Percentiles rank a stretch among this genome's conserved stretches.
Conservation (phyloP, 2,113 vertebrate species). For the Phaethon lepturus region DNA sequence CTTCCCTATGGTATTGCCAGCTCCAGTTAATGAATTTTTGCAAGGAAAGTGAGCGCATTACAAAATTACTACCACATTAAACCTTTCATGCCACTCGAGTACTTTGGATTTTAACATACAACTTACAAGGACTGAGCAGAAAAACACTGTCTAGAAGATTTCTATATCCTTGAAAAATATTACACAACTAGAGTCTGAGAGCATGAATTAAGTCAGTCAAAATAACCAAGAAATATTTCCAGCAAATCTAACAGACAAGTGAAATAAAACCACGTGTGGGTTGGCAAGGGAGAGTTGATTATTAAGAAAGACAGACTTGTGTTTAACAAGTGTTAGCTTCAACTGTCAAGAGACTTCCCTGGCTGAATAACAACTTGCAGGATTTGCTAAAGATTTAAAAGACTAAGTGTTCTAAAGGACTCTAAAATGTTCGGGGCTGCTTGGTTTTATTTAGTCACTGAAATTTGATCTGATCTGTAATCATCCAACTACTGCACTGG, state of each 20-base stretch:
- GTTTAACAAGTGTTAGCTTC: conserved; percentile 25
- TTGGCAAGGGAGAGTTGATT: background rate
- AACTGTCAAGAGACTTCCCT: conserved; percentile 12
- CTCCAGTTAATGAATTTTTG: background rate
- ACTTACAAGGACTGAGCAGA: background rate
- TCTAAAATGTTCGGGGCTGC: background rate
- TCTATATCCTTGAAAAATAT: background rate
- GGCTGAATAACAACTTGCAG: background rate
- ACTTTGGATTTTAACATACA: background rate
- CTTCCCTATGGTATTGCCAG: background rate
- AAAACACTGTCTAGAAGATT: background rate
- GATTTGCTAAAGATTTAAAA: background rate
- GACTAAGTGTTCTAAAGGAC: background rate
- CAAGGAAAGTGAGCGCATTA: background rate
- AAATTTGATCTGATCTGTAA: background rate
- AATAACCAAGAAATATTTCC: conserved; percentile 24
- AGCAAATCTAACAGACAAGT: background rate
- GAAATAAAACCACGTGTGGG: conserved; percentile 30
- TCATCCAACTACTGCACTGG: background rate
- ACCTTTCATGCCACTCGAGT: background rate
- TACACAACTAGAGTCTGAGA: background rate
- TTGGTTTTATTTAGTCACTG: conserved; percentile 4
- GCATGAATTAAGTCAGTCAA: conserved; percentile 25
- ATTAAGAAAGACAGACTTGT: conserved; percentile 33
- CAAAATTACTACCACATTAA: background rate